Evolutionary conservation across 2,113 vertebrate species (phyloP).

Genomic region (Ammodytes dubius): DNA sequence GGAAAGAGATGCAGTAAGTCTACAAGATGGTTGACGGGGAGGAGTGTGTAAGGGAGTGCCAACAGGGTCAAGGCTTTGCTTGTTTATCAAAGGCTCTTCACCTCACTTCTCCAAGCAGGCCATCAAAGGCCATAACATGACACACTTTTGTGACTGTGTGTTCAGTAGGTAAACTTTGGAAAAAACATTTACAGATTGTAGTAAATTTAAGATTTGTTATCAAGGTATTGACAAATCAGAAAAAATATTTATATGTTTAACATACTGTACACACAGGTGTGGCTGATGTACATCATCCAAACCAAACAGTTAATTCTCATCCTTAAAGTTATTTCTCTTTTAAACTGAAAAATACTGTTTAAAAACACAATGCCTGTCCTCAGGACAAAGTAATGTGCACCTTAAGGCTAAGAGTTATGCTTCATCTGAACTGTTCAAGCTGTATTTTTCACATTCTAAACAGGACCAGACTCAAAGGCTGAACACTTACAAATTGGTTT

Average conservation of each 20-base stretch:
- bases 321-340: neutral
- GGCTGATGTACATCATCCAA: neutral
- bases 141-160: neutral
- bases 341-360: neutral
- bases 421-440: neutral
- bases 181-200: neutral
- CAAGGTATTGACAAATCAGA: no score
- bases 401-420: neutral
- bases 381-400: no score
- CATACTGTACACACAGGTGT: neutral
- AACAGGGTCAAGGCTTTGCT: conserved; percentile 40
- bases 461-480: neutral
- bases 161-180: neutral
- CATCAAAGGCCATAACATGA: neutral
- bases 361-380: no score
- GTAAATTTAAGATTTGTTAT: no score
- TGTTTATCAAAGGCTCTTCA: conserved; percentile 15
- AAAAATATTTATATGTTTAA: neutral
- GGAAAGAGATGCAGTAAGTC: conserved; percentile 24
- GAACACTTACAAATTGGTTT: neutral
- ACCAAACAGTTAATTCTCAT: neutral
- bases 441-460: neutral
- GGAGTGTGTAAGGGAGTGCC: conserved; percentile 3
- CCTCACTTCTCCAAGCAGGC: neutral
- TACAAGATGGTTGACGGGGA: neutral